Conservation (phyloP, 2,888 invertebrate species). For the Cephonodes hylas region DNA sequence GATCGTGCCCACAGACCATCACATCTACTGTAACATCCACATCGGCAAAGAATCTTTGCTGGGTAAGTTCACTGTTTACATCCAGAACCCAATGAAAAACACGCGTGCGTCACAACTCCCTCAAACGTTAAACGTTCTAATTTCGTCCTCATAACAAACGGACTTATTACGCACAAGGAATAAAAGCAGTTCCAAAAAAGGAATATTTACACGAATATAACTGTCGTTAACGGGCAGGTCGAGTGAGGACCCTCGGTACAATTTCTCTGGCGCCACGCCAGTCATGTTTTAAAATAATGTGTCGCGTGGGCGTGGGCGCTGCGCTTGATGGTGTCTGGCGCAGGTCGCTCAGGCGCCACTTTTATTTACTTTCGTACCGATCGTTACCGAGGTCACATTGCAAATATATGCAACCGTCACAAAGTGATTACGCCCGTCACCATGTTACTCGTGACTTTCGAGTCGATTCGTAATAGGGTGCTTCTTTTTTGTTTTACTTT, state of each 20-base stretch:
- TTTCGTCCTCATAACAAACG: slow-evolving; percentile 25
- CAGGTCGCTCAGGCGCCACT: slow-evolving; percentile 28
- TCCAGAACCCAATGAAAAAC: neutral
- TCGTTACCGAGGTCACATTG: slow-evolving; percentile 42
- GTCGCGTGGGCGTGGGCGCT: slow-evolving; percentile 42
- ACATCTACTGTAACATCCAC: slow-evolving; percentile 75
- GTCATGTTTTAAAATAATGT: slow-evolving; percentile 59
- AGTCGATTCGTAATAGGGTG: neutral
- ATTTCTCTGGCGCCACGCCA: slow-evolving; percentile 57
- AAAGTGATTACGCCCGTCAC: neutral
- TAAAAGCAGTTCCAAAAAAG: slow-evolving; percentile 52
- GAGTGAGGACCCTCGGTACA: slow-evolving; percentile 35
- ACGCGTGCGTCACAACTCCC: slow-evolving; percentile 16
- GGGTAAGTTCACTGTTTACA: slow-evolving; percentile 44
- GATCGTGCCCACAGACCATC: slow-evolving; percentile 63
- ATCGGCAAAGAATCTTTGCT: slow-evolving; percentile 66
- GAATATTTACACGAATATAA: slow-evolving; percentile 60
- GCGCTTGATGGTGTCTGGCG: slow-evolving; percentile 32
- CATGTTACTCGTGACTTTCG: slow-evolving; percentile 10
- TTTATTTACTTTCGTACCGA: slow-evolving; percentile 45
- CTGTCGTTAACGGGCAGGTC: slow-evolving; percentile 45
- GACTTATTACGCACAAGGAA: slow-evolving; percentile 26
- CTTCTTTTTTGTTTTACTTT: neutral
- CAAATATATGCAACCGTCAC: neutral
- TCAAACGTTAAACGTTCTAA: slow-evolving; percentile 22